A percentile compares a stretch with the other conserved stretches of the same genome.
These are phyloP conservation scores for Paraescarpia echinospica DNA, from an alignment of 1,140 invertebrate species.

Conservation along the genomic window DNA sequence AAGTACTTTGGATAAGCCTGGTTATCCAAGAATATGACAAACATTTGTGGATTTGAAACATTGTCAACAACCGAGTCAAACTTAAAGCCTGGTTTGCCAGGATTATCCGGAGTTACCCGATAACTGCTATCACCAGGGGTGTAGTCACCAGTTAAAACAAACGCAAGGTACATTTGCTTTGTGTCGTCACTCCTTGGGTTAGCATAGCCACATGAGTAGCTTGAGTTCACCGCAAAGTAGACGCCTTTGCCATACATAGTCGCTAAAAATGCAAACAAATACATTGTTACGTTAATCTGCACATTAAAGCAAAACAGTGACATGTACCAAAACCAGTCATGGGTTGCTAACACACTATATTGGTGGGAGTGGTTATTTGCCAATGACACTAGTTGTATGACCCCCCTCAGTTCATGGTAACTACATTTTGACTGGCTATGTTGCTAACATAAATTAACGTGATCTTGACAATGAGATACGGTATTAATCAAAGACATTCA, in stretches of 20 bases:
- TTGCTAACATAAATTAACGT: too few relatives aligned
- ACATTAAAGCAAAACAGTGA: background rate
- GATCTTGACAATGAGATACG: too few relatives aligned
- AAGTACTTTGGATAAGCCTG: slow-evolving; percentile 28
- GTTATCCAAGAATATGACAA: slow-evolving; percentile 26
- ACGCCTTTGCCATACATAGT: slow-evolving; percentile 26
- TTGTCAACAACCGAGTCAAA: slow-evolving; percentile 26
- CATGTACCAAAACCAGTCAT: too few relatives aligned
- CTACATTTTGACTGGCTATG: too few relatives aligned
- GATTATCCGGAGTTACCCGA: slow-evolving; percentile 22
- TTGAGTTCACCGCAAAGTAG: slow-evolving; percentile 28
- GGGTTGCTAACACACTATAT: too few relatives aligned
- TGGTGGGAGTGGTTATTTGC: too few relatives aligned
- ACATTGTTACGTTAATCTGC: background rate
- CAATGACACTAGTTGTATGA: too few relatives aligned
- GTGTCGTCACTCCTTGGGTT: slow-evolving; percentile 9
- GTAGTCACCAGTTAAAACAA: slow-evolving; percentile 25
- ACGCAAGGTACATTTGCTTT: slow-evolving; percentile 23
- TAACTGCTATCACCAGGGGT: background rate
- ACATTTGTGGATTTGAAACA: slow-evolving; percentile 14
- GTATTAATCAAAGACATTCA: too few relatives aligned
- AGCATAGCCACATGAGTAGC: slow-evolving; percentile 28
- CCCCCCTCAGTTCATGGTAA: too few relatives aligned
- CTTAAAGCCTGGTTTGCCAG: background rate
- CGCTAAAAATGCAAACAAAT: slow-evolving; percentile 13